phyloP scores from a whole-genome alignment of 2,113 vertebrate genomes.

The Otus sunia region DNA sequence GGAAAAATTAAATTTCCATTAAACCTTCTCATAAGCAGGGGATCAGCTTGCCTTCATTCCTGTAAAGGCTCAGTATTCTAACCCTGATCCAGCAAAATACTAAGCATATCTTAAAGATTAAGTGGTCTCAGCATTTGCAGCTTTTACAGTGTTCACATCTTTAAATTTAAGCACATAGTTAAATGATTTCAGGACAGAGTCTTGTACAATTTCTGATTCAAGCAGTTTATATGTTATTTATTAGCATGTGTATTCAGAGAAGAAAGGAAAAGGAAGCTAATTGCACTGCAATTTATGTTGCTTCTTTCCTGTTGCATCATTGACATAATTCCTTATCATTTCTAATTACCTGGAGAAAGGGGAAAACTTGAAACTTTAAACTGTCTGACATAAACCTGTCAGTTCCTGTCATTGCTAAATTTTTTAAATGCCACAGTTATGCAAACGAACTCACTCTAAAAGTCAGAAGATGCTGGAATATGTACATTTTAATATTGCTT shows the following conservation, averaged over 20 bases:
- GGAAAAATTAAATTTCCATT: constrained; percentile 33
- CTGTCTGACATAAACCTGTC: constrained; percentile 33
- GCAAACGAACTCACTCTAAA: neutral
- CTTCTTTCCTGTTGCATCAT: constrained; percentile 25
- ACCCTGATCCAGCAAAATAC: constrained; percentile 27
- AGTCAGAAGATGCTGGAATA: neutral
- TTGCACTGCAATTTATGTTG: constrained; percentile 59
- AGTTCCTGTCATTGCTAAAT: constrained; percentile 20
- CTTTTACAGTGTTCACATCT: neutral
- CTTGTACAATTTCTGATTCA: neutral
- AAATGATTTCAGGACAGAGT: neutral
- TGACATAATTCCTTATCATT: constrained; percentile 43
- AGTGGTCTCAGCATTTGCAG: neutral
- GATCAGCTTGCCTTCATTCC: neutral
- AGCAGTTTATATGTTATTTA: constrained; percentile 22
- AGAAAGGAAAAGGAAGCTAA: constrained; percentile 42
- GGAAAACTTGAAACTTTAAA: constrained; percentile 30
- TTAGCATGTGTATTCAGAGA: constrained; percentile 32
- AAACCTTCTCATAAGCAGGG: neutral
- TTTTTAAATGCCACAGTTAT: constrained; percentile 35
- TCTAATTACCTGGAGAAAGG: constrained; percentile 58
- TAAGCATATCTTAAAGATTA: constrained; percentile 9
- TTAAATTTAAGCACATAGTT: constrained; percentile 1
- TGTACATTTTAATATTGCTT: neutral
- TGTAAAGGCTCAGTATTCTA: neutral